Conservation (phyloP, 1,140 invertebrate species). For the Condylostylus longicornis region DNA sequence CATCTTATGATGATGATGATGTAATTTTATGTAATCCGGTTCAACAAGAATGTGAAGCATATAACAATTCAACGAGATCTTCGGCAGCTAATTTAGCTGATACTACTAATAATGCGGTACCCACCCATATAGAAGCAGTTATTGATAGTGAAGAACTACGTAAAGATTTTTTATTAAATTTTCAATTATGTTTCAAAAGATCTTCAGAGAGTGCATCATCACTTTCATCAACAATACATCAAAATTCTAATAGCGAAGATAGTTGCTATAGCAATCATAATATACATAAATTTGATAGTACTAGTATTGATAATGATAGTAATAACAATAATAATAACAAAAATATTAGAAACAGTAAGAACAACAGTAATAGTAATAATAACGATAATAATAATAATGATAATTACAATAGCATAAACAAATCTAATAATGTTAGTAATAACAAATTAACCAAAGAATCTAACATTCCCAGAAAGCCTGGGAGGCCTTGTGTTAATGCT, state of each 20-base stretch:
- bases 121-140: too few species aligned
- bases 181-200: constrained; percentile 16
- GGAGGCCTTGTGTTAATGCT: too few species aligned
- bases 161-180: constrained; percentile 27
- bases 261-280: background rate
- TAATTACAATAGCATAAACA: too few species aligned
- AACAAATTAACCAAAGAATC: too few species aligned
- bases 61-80: constrained; percentile 3
- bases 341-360: too few species aligned
- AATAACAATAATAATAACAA: too few species aligned
- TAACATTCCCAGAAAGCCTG: too few species aligned
- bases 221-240: background rate
- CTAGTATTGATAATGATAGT: too few species aligned
- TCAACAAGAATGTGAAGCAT: constrained; percentile 13
- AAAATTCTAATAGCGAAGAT: background rate
- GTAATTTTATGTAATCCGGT: constrained; percentile 30
- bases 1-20: constrained; percentile 23
- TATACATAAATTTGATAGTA: too few species aligned
- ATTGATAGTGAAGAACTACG: too few species aligned
- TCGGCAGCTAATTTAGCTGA: constrained; percentile 16
- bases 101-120: constrained; percentile 8
- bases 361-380: too few species aligned
- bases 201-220: background rate
- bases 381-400: too few species aligned
- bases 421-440: background rate